Evolutionary conservation across 2,888 invertebrate species (phyloP).

Genomic region (Caenorhabditis macrosperma): DNA sequence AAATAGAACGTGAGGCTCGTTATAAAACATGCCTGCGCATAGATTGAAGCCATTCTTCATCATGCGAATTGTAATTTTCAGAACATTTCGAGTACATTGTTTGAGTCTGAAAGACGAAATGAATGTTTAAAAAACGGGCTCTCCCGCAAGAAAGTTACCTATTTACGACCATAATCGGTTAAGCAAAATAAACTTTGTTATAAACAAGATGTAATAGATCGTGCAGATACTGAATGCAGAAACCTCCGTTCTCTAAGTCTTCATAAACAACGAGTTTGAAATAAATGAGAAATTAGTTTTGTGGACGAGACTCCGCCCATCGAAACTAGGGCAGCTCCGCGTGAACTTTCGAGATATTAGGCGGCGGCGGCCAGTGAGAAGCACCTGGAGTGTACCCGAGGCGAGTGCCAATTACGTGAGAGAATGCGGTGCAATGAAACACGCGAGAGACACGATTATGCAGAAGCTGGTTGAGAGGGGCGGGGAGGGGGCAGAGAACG

Average conservation of each 20-base stretch:
- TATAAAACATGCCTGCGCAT: constrained; percentile 36
- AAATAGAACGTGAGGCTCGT: no score
- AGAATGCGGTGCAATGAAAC: constrained; percentile 10
- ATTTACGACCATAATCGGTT: constrained; percentile 21
- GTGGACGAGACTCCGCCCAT: background rate
- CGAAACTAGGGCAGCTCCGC: background rate
- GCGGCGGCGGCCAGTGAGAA: background rate
- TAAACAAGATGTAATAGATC: constrained; percentile 12
- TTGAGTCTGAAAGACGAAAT: constrained; percentile 21
- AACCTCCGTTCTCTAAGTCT: background rate
- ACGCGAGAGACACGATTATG: background rate
- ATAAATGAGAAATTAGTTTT: constrained; percentile 1
- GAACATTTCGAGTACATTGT: constrained; percentile 18
- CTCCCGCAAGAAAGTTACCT: constrained; percentile 4
- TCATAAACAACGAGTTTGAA: constrained; percentile 6
- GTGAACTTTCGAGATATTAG: background rate
- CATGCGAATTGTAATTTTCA: constrained; percentile 12
- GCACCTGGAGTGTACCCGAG: constrained; percentile 19
- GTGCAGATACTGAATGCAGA: constrained; percentile 10
- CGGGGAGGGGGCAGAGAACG: background rate
- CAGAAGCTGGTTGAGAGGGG: background rate
- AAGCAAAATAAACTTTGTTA: constrained; percentile 25
- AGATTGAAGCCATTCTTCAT: constrained; percentile 7
- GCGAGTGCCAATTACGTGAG: constrained; percentile 31
- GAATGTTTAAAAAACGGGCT: no score